These are phyloP conservation scores for Hypomesus transpacificus DNA, from an alignment of 2,113 vertebrate genomes.

Conservation along the genomic window DNA sequence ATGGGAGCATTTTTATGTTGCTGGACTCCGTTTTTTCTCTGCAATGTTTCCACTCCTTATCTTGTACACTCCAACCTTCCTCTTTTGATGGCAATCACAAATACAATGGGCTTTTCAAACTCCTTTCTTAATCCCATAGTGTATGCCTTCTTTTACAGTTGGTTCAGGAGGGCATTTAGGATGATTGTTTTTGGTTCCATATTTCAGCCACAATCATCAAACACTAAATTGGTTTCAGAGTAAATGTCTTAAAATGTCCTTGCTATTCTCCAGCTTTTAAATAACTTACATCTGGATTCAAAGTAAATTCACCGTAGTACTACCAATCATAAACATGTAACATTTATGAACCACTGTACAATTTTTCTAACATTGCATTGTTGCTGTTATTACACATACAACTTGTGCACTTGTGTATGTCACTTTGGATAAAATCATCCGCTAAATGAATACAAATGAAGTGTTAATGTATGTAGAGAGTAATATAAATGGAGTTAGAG, in stretches of 20 bases:
- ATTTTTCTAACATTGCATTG: too few relatives aligned
- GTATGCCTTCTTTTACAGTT: conserved; percentile 77
- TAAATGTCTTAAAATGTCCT: neutral
- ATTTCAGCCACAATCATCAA: conserved; percentile 65
- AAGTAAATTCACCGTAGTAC: too few relatives aligned
- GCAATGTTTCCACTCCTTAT: conserved; percentile 67
- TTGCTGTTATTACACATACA: too few relatives aligned
- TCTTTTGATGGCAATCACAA: conserved; percentile 37
- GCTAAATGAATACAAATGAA: too few relatives aligned
- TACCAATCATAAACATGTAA: too few relatives aligned
- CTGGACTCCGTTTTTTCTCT: conserved; percentile 79
- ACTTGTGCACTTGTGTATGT: too few relatives aligned
- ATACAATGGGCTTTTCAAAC: conserved; percentile 79
- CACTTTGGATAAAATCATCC: too few relatives aligned
- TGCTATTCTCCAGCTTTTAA: too few relatives aligned
- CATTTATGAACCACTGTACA: too few relatives aligned
- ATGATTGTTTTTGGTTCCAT: conserved; percentile 71
- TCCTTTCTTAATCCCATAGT: conserved; percentile 76
- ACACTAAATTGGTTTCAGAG: neutral
- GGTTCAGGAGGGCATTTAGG: conserved; percentile 75
- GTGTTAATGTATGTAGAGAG: too few relatives aligned
- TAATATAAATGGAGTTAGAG: too few relatives aligned
- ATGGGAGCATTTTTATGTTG: conserved; percentile 76
- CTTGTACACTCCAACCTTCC: conserved; percentile 40
- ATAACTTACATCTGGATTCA: too few relatives aligned